phyloP scores from a whole-genome alignment of 2,888 invertebrate genomes.

The Tetragonisca angustula region DNA sequence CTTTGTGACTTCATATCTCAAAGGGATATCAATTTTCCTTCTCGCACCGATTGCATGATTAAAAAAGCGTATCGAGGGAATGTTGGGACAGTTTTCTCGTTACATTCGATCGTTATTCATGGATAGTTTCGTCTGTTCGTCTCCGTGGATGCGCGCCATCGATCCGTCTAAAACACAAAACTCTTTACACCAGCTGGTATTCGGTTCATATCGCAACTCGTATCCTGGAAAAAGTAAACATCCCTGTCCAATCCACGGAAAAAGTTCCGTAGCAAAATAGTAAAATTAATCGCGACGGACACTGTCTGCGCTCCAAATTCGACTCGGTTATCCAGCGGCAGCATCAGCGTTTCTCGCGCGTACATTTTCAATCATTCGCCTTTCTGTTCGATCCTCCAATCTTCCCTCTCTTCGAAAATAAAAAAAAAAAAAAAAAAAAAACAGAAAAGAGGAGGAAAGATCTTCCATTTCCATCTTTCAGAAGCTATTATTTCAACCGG shows the following conservation, averaged over 20 bases:
- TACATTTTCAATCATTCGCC: not conserved
- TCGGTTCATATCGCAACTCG: no score
- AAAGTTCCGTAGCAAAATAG: not conserved
- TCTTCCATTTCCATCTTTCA: no score
- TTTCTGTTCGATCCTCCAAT: not conserved
- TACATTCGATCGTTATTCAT: slow-evolving; percentile 33
- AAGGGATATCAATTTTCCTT: slow-evolving; percentile 41
- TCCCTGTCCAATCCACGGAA: not conserved
- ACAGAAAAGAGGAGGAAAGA: not conserved
- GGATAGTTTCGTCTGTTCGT: slow-evolving; percentile 15
- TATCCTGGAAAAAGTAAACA: not conserved
- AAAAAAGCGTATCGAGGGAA: slow-evolving; percentile 31
- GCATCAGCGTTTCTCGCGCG: no score
- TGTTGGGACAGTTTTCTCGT: not conserved
- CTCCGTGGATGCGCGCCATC: not conserved
- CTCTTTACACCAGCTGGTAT: not conserved
- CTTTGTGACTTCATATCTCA: slow-evolving; percentile 28
- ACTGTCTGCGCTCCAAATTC: no score
- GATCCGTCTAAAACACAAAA: not conserved
- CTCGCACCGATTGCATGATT: slow-evolving; percentile 46
- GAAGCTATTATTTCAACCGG: slow-evolving; percentile 14
- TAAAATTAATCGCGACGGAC: not conserved
- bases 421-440: not conserved
- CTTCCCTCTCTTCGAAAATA: not conserved
- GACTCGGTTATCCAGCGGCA: not conserved